Evolutionary conservation across 1,140 invertebrate species (phyloP).

Genomic region (Aphidius ervi): DNA sequence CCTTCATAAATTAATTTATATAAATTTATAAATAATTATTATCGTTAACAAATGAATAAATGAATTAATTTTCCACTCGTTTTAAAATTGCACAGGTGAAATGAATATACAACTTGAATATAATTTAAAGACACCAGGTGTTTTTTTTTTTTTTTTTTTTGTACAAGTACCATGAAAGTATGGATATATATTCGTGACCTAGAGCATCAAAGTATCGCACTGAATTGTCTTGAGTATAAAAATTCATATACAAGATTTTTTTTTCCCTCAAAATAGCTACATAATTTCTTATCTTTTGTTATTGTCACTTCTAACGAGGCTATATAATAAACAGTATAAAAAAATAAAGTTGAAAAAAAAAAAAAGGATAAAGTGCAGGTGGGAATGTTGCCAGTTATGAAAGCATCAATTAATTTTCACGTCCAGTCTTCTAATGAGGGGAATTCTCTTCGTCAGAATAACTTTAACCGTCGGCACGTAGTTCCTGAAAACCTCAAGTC

Average conservation of each 20-base stretch:
- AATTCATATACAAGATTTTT: too few relatives aligned
- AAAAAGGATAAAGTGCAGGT: conserved; percentile 44
- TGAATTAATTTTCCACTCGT: too few relatives aligned
- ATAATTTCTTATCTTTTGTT: conserved; percentile 32
- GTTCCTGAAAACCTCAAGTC: too few relatives aligned
- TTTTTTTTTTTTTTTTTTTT: too few relatives aligned
- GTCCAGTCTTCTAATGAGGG: conserved; percentile 46
- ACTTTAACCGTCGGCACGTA: conserved; percentile 2
- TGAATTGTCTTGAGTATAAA: not conserved
- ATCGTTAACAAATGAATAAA: too few relatives aligned
- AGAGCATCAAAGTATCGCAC: not conserved
- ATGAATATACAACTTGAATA: too few relatives aligned
- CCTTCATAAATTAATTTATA: too few relatives aligned
- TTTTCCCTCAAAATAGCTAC: conserved; percentile 38
- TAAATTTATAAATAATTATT: too few relatives aligned
- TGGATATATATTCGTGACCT: too few relatives aligned
- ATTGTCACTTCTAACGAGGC: conserved; percentile 51
- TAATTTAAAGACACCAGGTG: too few relatives aligned
- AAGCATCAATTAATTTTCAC: conserved; percentile 51
- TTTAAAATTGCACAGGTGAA: too few relatives aligned
- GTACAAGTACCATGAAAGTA: too few relatives aligned
- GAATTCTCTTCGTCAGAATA: conserved; percentile 25
- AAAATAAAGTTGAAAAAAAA: conserved; percentile 26
- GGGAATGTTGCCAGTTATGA: conserved; percentile 49
- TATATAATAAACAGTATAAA: not conserved